Conservation (phyloP, 2,113 vertebrate genomes). For the Atlantisia rogersi region DNA sequence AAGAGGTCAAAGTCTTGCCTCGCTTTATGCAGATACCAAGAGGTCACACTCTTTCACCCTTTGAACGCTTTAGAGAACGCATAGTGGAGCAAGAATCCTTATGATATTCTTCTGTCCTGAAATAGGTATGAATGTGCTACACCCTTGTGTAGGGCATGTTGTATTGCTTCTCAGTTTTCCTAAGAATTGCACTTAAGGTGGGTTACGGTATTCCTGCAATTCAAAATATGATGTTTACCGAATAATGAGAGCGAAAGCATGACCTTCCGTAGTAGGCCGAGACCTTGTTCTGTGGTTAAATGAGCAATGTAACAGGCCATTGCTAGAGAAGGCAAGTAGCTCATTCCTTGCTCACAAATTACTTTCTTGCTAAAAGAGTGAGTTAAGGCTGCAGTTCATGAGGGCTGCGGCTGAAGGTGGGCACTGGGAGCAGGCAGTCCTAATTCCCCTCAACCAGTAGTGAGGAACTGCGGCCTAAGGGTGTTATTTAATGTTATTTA, state of each 20-base stretch:
- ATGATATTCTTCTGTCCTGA: neutral
- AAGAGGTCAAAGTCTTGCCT: neutral
- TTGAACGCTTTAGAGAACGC: neutral
- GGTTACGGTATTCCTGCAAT: neutral
- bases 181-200: neutral
- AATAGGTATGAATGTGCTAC: neutral
- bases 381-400: neutral
- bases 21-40: neutral
- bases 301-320: neutral
- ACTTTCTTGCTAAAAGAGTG: neutral
- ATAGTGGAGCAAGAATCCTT: neutral
- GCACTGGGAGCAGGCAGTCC: neutral
- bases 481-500: rapidly evolving
- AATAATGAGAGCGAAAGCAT: neutral
- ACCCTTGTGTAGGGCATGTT: neutral
- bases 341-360: neutral
- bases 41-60: neutral
- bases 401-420: neutral
- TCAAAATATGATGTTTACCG: neutral
- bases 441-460: neutral
- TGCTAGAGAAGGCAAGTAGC: neutral
- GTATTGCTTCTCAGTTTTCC: neutral
- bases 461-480: neutral
- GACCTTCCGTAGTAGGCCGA: neutral
- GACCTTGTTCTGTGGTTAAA: neutral